Base-by-base conservation (phyloP, 2,113 vertebrate species). In the Forbesichthys papilliferus region DNA sequence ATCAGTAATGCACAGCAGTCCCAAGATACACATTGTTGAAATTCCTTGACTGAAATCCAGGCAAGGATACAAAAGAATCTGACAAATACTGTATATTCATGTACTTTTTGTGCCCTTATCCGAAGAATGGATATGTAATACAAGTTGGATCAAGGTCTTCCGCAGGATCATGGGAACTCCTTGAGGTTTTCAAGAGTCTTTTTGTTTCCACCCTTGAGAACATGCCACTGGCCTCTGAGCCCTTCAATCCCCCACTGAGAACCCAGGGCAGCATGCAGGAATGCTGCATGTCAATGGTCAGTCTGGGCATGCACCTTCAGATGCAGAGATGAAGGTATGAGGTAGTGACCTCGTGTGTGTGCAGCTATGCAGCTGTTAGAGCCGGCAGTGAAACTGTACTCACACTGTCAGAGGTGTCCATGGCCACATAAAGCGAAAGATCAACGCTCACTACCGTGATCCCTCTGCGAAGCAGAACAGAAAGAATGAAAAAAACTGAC, bases 111-210 rank as follows among this genome's bases (percentile, higher is more conserved):
- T 27, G 27, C 27, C 27, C 27, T 27, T 88, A 93, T 92, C 90
- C 87, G 89, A 84, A 90, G 95, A 95, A 95, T 95, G 80, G 91
- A 92, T 95, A 94, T 92, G 87, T 87, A 90, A 91, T 91, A 90
- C 91, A 91, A 75, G 92, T 92, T 88, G 89, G 92, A 92, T 90
- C 92, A 92, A 94, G 91, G 94, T 92, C 91, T 93, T 93, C 92
- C 90, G 88, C 81, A 79, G 92, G 94, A 95, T 93, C 94, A 93
- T 96, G 95, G 94, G 96, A 98, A 96, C 93, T 92, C 86, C 87
- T 88, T 74, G 74, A 79, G 89, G 94, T 93, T 94, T 94, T 94
- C 92, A 96, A 95, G 91, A 92, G 93, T 89, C 93, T 95, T 96
- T 92, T 96, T 96, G 95, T 96, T 95, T 94, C 90, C 92, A 90